These are phyloP conservation scores for Drosophila malerkotliana DNA, from an alignment of 1,140 invertebrate genomes.

Conservation along the genomic window DNA sequence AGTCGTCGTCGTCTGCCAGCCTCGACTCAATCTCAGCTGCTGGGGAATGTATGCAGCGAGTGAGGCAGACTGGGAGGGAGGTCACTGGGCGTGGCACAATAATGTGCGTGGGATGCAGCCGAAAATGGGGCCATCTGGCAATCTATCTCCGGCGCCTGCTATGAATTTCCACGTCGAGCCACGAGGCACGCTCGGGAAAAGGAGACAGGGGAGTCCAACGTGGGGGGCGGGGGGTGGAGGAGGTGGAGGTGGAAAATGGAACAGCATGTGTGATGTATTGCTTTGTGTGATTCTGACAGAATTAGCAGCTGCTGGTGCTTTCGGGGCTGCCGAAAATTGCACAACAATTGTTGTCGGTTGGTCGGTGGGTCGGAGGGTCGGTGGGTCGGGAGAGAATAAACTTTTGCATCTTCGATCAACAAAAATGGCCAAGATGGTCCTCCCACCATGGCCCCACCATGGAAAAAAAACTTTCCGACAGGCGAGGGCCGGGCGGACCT, in stretches of 20 bases:
- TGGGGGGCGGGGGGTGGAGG: too few species aligned
- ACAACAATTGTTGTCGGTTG: constrained; percentile 52
- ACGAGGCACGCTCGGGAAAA: too few species aligned
- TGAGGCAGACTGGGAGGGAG: background rate
- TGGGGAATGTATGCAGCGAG: constrained; percentile 28
- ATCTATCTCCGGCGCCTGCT: constrained; percentile 73
- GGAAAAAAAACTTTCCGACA: constrained; percentile 14
- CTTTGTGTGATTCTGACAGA: constrained; percentile 80
- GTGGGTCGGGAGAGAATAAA: constrained; percentile 22
- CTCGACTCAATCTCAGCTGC: constrained; percentile 68
- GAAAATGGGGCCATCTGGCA: constrained; percentile 63
- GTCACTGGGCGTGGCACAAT: constrained; percentile 19
- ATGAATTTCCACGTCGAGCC: constrained; percentile 59
- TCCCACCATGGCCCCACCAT: background rate
- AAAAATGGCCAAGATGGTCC: constrained; percentile 18
- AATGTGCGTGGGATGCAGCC: constrained; percentile 23
- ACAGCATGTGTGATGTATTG: constrained; percentile 74
- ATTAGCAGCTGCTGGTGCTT: constrained; percentile 71
- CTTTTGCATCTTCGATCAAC: constrained; percentile 46
- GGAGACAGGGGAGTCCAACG: background rate
- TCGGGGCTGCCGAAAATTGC: constrained; percentile 63
- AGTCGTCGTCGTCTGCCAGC: constrained; percentile 37
- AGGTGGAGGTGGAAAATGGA: background rate
- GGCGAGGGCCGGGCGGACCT: background rate
- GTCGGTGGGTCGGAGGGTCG: background rate